Base-by-base conservation (phyloP, 2,113 vertebrate species). In the Poeciliopsis turrubarensis region DNA sequence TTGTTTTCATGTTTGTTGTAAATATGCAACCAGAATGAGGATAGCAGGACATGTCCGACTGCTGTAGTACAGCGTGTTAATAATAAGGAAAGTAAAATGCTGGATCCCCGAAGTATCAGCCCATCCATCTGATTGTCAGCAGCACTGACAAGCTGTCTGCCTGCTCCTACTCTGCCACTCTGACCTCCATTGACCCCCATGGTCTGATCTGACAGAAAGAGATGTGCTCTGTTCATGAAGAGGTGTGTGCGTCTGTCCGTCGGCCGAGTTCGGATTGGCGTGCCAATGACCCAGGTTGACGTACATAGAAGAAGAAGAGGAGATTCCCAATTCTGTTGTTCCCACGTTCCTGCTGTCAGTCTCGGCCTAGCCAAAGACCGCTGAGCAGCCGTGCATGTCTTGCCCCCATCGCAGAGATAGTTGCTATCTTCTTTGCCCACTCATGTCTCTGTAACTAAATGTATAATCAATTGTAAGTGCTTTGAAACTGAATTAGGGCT, bases 101-200 rank as follows among this genome's bases (percentile, higher is more conserved):
- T 7, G 41, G 37, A 70, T 84, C 79, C 64, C 76, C n/a, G 10
- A 77, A 69, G 83, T 77, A 86, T 84, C 70, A 68, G 72, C 47
- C 37, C 82, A 80, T 87, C 81, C 78, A 71, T 89, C 87, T 81
- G 83, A 54, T 78, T 90, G 87, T 91, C 89, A 85, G 39, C 80
- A 29, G 65, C 85, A 78, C 82, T 91, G 92, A 92, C 85, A 78
- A 85, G 85, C 81, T 83, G 82, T 86, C 87, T 72, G 76, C 65
- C 76, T 68, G 72, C 84, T 78, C 70, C 37, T 44, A 70, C 81
- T 79, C 80, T 27, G 44, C 54, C 77, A 63, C 72, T 0, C 69
- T 73, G 88, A 92, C 93, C 90, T 79, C 74, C 79, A 31, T 54
- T 74, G 73, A 87, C 91, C 91, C 68, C 79, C 41, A 19, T 4